Evolutionary conservation across 2,113 vertebrate species (phyloP).

Genomic region (Lepisosteus oculatus): DNA sequence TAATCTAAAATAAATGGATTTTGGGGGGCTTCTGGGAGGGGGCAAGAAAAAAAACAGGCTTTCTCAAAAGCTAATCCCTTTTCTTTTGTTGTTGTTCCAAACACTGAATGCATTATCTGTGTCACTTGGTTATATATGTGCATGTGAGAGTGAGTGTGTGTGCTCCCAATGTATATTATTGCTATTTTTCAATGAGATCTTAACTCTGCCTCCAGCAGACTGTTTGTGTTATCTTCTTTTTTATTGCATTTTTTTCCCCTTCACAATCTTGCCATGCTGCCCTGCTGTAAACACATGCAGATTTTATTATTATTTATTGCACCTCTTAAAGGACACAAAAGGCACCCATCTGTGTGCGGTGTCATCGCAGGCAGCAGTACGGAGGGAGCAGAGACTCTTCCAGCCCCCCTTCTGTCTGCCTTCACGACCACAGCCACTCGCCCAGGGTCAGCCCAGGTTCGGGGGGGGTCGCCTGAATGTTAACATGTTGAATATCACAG

Average conservation of each 20-base stretch:
- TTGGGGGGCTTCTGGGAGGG: neutral
- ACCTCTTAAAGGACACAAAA: conserved; percentile 2
- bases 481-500: no score
- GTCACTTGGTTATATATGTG: neutral
- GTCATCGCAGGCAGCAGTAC: neutral
- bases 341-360: neutral
- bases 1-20: neutral
- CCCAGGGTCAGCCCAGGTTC: no score
- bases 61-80: neutral
- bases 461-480: no score
- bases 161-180: neutral
- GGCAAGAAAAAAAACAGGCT: neutral
- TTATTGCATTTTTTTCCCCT: neutral
- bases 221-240: neutral
- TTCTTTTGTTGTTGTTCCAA: neutral
- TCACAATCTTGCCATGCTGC: neutral
- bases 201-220: neutral
- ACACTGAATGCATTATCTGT: neutral
- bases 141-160: neutral
- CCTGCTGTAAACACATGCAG: neutral
- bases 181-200: conserved; percentile 2
- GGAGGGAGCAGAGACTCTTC: neutral
- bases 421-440: no score
- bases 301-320: conserved; percentile 7
- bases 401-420: neutral